Percentiles rank a stretch among this genome's conserved stretches.
These are phyloP conservation scores for Calliphora vicina DNA, from an alignment of 1,140 invertebrate species.

Conservation along the genomic window DNA sequence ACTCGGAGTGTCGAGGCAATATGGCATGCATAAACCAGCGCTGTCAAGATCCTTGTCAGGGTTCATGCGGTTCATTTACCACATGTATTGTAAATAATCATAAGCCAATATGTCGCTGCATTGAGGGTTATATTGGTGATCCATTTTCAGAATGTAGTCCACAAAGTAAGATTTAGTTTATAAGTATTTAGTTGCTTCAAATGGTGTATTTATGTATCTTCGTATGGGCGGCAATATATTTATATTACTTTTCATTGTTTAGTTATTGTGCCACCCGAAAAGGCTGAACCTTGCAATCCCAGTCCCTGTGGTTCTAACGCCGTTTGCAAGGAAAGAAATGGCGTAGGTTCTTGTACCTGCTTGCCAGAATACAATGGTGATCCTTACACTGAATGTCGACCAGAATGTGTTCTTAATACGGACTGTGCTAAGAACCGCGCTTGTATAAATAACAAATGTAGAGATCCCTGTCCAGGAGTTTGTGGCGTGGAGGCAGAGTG, in stretches of 20 bases:
- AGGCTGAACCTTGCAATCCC: slow-evolving; percentile 72
- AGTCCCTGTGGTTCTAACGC: slow-evolving; percentile 84
- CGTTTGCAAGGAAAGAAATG: slow-evolving; percentile 78
- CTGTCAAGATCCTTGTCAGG: slow-evolving; percentile 80
- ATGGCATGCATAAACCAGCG: slow-evolving; percentile 78
- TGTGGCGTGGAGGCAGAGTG: slow-evolving; percentile 80
- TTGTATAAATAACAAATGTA: slow-evolving; percentile 75
- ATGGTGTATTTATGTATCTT: too few species aligned
- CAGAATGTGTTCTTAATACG: slow-evolving; percentile 75
- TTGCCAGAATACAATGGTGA: slow-evolving; percentile 77
- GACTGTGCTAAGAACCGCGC: slow-evolving; percentile 75
- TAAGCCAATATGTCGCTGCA: slow-evolving; percentile 77
- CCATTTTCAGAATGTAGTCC: slow-evolving; percentile 74
- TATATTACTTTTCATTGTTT: slow-evolving; percentile 16
- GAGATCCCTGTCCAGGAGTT: slow-evolving; percentile 75
- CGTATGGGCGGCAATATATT: not conserved
- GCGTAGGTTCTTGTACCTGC: slow-evolving; percentile 77
- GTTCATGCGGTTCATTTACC: slow-evolving; percentile 75
- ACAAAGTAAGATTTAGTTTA: slow-evolving; percentile 54
- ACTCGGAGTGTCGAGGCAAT: slow-evolving; percentile 78
- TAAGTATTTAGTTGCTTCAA: not conserved
- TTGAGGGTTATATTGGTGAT: slow-evolving; percentile 77
- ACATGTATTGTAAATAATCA: slow-evolving; percentile 77
- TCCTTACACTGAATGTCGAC: slow-evolving; percentile 77
- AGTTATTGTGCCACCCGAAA: slow-evolving; percentile 64